Base-by-base conservation (phyloP, 2,797 vertebrate species). In the Menidia menidia region DNA sequence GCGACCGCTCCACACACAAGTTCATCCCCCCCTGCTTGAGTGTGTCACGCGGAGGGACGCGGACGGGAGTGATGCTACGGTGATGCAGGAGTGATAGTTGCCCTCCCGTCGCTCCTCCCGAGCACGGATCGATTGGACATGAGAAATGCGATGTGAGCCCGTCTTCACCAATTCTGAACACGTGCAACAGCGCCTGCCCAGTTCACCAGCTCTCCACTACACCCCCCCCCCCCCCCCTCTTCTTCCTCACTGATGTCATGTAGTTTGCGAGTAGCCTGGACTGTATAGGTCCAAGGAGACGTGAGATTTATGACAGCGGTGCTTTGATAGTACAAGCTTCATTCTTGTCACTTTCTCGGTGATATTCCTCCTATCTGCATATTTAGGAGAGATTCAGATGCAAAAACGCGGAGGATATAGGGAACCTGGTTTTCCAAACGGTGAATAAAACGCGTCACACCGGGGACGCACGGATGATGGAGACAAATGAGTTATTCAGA, bases 81-180 rank as follows among this genome's bases (percentile, higher is more conserved):
- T 84, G 90, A 92, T 89, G 90, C 82, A 74, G 80, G 84, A 88
- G 81, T 90, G 91, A 92, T 87, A 92, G 91, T 89, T 86, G 92
- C 90, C 88, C 90, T 87, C 88, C 88, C 78, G 85, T 88, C 90
- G 80, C 90, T 90, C 88, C 89, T 88, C 88, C 89, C 90, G 90
- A 88, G 78, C 86, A 68, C 62, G 86, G 92, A 94, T 94, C 93
- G 93, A 94, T 95, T 93, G 92, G 91, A 94, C 92, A 83, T 83
- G 89, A 92, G 92, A 83, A 91, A 88, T 85, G 91, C 87, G 89
- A 91, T 81, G 88, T 79, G 80, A 88, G 80, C 69, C 88, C 83
- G 88, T 92, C 91, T 92, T 93, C 88, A n/a, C 87, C 87, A 85
- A 94, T 94, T 94, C 93, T 80, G 90, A 89, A 89, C 93, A 94